A percentile compares a stretch with the other conserved stretches of the same genome.
Conservation (phyloP, 2,888 invertebrate species). For the Hoplodrina ambigua region DNA sequence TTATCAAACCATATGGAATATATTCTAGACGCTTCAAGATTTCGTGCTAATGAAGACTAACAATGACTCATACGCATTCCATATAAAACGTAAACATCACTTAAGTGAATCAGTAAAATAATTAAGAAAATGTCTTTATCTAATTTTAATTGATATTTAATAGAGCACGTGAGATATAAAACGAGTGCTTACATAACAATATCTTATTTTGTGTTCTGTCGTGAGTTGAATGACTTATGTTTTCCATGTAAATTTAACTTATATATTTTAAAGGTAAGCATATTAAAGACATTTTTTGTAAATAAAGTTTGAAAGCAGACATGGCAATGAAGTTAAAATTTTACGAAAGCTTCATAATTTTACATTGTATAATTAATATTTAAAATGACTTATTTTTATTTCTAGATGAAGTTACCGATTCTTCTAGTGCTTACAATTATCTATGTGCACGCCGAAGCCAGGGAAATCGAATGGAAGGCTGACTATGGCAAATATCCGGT, state of each 20-base stretch:
- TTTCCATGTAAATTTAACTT: not conserved
- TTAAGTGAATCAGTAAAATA: not conserved
- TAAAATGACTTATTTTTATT: not conserved
- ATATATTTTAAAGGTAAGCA: conserved; percentile 10
- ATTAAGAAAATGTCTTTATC: conserved; percentile 14
- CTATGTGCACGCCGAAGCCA: conserved; percentile 37
- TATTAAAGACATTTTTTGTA: not conserved
- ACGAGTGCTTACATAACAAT: not conserved
- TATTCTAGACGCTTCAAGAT: no score
- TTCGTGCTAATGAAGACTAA: not conserved
- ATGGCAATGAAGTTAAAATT: no score
- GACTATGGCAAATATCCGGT: conserved; percentile 62
- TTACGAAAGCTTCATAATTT: no score
- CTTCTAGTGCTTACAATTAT: conserved; percentile 56
- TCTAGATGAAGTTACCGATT: conserved; percentile 68
- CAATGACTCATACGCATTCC: not conserved
- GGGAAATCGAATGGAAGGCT: conserved; percentile 62
- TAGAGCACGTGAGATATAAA: conserved; percentile 22
- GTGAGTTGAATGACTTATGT: not conserved
- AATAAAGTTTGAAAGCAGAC: not conserved
- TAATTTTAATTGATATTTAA: conserved; percentile 28
- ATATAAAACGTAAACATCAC: not conserved
- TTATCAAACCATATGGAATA: no score
- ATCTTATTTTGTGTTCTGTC: not conserved
- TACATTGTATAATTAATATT: no score